Percentiles rank a stretch among this genome's conserved stretches.
Conservation (phyloP, 2,888 invertebrate genomes). For the Congeria kusceri region DNA sequence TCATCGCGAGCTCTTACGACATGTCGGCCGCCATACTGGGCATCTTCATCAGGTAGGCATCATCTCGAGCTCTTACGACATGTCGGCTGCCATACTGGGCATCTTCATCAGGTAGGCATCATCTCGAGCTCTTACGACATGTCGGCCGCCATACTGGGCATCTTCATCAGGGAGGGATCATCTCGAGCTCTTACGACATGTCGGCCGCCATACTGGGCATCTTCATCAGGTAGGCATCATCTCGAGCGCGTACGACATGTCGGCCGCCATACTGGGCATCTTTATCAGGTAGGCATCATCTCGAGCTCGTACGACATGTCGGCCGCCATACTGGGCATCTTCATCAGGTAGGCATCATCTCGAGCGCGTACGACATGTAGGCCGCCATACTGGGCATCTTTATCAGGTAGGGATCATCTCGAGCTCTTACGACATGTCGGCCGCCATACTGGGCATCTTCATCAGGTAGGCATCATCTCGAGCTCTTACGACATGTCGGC, state of each 20-base stretch:
- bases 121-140: conserved; percentile 83
- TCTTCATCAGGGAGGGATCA: conserved; percentile 72
- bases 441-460: conserved; percentile 79
- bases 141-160: conserved; percentile 80
- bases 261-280: conserved; percentile 80
- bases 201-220: conserved; percentile 81
- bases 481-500: no score
- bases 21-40: conserved; percentile 81
- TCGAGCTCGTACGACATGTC: no score
- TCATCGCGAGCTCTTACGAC: conserved; percentile 82
- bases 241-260: conserved; percentile 82
- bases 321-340: no score
- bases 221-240: conserved; percentile 80
- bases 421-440: conserved; percentile 82
- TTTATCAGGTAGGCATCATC: conserved; percentile 70
- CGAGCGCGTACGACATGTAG: conserved; percentile 82
- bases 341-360: conserved; percentile 82
- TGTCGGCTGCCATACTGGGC: conserved; percentile 81
- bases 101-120: conserved; percentile 79
- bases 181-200: conserved; percentile 82
- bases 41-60: conserved; percentile 70
- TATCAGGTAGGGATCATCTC: conserved; percentile 74
- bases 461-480: conserved; percentile 69
- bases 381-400: conserved; percentile 80
- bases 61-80: conserved; percentile 82